Evolutionary conservation across 1,140 invertebrate genomes (phyloP), one percentile per base, ranked within the genome.

Genomic region (Agrypnia vestita): DNA sequence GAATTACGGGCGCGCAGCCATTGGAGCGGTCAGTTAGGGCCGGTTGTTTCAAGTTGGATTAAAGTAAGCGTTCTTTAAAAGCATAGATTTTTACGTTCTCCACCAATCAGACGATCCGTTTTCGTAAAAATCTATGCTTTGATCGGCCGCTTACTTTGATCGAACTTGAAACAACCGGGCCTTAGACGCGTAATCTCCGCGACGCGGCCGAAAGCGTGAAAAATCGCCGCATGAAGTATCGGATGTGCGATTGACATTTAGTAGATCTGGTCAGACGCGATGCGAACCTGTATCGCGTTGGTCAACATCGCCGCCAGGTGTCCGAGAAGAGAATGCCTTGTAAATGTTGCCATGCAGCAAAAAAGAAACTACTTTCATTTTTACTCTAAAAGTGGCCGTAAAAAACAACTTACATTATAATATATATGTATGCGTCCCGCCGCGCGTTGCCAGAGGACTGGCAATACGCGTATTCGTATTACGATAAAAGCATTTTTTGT

Each of bases 291-390:
- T 67, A 67, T 67, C n/a, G 15, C 44, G 44, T 25, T 67, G 62
- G 62, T 25, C 62, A 67, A 43, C 62, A 59, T 11, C 61, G 61
- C 44, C 67, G 72, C 72, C 72, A 59, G 51, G 51, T 74, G 72
- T 56, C 72, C n/a, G 47, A 53, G 67, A 71, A 71, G 72, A 74
- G 72, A 74, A 74, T 74, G 51, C 35, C 53, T 59, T 43, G 51
- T 55, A 55, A 74, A 74, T 74, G 55, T 56, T 74, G 46, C 72
- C 21, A 44, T 46, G 51, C 72, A 74, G 56, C 49, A 35, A 74
- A 74, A 74, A 71, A 71, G 67, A 71, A 74, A 74, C 72, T 47
- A 74, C 72, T 74, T 74, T 74, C 72, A 74, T 74, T 74, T 74
- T 74, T 74, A 74, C 51, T 74, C 72, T 46, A 74, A 74, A 74